A percentile compares a stretch with the other conserved stretches of the same genome.
These are phyloP conservation scores for Poecilia picta DNA, from an alignment of 2,797 vertebrate genomes.

Conservation along the genomic window DNA sequence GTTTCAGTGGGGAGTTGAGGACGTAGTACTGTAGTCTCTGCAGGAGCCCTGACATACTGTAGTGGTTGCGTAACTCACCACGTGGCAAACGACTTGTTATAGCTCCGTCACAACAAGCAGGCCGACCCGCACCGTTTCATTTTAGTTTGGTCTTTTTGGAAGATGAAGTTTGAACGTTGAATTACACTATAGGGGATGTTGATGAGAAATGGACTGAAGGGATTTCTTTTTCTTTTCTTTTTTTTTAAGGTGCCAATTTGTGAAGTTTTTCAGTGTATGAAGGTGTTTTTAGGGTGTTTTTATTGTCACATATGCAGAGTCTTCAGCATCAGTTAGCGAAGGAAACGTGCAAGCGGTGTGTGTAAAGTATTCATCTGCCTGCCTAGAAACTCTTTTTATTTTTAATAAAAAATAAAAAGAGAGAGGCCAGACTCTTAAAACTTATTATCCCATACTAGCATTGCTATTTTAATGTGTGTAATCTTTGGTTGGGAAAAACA, in stretches of 20 bases:
- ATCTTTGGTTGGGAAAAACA: neutral
- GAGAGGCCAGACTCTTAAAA: neutral
- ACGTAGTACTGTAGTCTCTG: constrained; percentile 42
- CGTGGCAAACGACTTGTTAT: constrained; percentile 8
- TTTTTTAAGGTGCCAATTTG: constrained; percentile 13
- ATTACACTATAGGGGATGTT: neutral
- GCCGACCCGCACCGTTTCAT: constrained; percentile 46
- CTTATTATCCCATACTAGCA: neutral
- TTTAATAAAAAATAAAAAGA: neutral
- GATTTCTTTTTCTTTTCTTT: neutral
- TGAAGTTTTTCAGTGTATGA: neutral
- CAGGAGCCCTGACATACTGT: constrained; percentile 40
- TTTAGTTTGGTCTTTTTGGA: constrained; percentile 9
- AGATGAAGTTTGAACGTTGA: constrained; percentile 31
- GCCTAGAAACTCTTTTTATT: constrained; percentile 11
- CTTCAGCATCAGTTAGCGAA: neutral
- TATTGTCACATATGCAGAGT: neutral
- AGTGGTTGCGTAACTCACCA: constrained; percentile 37
- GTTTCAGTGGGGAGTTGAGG: constrained; percentile 12
- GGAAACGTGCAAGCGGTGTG: neutral
- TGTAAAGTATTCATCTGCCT: neutral
- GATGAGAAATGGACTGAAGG: neutral
- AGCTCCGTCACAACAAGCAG: constrained; percentile 18
- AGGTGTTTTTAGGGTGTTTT: neutral
- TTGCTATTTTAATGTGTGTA: neutral